Evolutionary conservation across 2,113 vertebrate species (phyloP), one percentile per base, ranked within the genome.

Genomic region (Forbesichthys agassizii): DNA sequence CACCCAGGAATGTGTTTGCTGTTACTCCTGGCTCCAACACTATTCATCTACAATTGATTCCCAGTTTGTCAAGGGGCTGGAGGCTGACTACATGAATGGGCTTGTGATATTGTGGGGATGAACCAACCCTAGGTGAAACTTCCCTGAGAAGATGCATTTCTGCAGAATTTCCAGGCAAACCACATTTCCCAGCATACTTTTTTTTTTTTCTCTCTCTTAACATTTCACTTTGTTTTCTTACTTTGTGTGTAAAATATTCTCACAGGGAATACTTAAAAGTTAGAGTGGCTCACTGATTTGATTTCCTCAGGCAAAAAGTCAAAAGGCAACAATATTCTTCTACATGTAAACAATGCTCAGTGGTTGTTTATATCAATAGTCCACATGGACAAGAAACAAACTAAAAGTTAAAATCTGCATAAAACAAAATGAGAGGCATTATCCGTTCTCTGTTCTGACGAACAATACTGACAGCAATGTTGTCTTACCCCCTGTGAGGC

Each of bases 1-100:
- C 65, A 68, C 48, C 63, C 66, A 33, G 7, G 61, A 68, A 68
- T 62, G n/a, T 61, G 27, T 76, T 62, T 66, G 14, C 66, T 81
- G 27, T 68, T 56, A 72, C 69, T 72, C 67, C 66, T 61, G 71
- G 66, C 73, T 3, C 69, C 48, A 48, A 55, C 42, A 3, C 52
- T 56, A 73, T 77, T 68, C 69, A 71, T n/a, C 71, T 78, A 67
- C 79, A 78, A 79, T 86, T 81, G 82, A 89, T 88, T 88, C 16
- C 42, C 56, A 58, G 79, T 62, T 46, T 55, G 75, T 62, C 64
- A 11, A 54, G 74, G 68, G 74, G 59, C 60, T 59, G 64, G 46
- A 53, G 63, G 51, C 82, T 87, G 82, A 82, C 85, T 74, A 64
- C 42, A 73, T 77, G 81, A 80, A 84, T 73, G 69, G 65, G 20